These are phyloP conservation scores for Enteromius anoplus DNA, from an alignment of 2,797 vertebrate genomes.

Conservation along the genomic window DNA sequence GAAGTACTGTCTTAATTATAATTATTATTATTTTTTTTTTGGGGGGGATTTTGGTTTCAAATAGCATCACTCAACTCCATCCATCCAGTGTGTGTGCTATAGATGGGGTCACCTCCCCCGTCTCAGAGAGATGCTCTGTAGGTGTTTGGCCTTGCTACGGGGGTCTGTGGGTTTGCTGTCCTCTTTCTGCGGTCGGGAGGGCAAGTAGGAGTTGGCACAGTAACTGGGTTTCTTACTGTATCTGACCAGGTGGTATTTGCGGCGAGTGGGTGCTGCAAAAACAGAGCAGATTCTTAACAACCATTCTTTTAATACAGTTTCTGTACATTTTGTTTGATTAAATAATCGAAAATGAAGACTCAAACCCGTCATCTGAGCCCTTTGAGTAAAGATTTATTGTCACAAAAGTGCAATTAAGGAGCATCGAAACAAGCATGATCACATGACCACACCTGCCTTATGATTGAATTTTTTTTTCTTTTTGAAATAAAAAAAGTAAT, in stretches of 20 bases:
- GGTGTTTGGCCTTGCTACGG: constrained; percentile 85
- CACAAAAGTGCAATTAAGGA: constrained; percentile 69
- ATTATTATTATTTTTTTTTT: not conserved
- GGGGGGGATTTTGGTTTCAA: constrained; percentile 8
- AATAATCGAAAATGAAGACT: constrained; percentile 60
- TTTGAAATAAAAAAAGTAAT: constrained; percentile 40
- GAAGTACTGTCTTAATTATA: not conserved
- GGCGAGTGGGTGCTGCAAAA: constrained; percentile 53
- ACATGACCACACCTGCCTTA: constrained; percentile 55
- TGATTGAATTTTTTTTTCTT: constrained; percentile 35
- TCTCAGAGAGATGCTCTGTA: constrained; percentile 86
- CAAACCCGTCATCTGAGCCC: constrained; percentile 70
- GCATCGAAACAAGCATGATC: constrained; percentile 63
- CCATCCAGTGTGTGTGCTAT: not conserved
- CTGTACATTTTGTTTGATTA: not conserved
- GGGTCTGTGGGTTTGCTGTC: constrained; percentile 81
- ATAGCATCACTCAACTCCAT: not conserved
- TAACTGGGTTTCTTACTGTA: constrained; percentile 80
- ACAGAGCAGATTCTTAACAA: constrained; percentile 30
- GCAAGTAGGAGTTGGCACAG: constrained; percentile 74
- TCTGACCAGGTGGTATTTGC: constrained; percentile 64
- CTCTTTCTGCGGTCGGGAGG: constrained; percentile 69
- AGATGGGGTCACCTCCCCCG: constrained; percentile 76
- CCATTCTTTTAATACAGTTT: not conserved
- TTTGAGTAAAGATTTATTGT: constrained; percentile 73